Percentiles rank a stretch among this genome's conserved stretches.
Conservation (phyloP, 1,140 invertebrate species). For the Bicyclus anynana region DNA sequence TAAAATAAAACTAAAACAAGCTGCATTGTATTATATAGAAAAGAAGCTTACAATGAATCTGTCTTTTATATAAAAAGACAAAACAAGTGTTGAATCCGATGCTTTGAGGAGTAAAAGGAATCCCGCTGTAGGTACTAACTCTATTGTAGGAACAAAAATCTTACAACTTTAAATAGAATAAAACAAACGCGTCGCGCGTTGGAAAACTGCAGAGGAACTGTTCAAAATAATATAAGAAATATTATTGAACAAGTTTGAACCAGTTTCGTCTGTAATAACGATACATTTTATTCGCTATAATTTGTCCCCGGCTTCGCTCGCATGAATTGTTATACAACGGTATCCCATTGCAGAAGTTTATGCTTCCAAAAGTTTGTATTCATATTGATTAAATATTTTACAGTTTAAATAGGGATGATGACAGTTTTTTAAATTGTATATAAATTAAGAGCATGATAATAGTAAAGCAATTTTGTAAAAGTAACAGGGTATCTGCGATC, state of each 20-base stretch:
- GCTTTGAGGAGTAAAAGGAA: constrained; percentile 19
- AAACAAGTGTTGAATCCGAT: constrained; percentile 21
- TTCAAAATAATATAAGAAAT: neutral
- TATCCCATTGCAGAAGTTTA: no score
- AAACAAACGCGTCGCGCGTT: neutral
- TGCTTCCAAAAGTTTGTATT: no score
- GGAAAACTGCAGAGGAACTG: neutral
- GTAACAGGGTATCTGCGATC: no score
- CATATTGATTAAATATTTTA: no score
- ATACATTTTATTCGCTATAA: no score
- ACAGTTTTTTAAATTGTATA: no score
- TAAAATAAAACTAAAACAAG: constrained; percentile 11
- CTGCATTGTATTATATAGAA: constrained; percentile 15
- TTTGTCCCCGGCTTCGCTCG: no score
- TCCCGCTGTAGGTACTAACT: constrained; percentile 6
- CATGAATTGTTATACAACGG: no score
- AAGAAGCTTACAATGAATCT: constrained; percentile 14
- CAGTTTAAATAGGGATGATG: no score
- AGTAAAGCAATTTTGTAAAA: no score
- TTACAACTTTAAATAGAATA: neutral
- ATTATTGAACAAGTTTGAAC: neutral
- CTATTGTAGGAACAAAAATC: constrained; percentile 12
- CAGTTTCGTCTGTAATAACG: neutral
- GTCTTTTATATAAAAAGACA: constrained; percentile 19
- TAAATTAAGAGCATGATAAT: no score